phyloP scores from a whole-genome alignment of 2,113 vertebrate genomes.

The Pagrus major region DNA sequence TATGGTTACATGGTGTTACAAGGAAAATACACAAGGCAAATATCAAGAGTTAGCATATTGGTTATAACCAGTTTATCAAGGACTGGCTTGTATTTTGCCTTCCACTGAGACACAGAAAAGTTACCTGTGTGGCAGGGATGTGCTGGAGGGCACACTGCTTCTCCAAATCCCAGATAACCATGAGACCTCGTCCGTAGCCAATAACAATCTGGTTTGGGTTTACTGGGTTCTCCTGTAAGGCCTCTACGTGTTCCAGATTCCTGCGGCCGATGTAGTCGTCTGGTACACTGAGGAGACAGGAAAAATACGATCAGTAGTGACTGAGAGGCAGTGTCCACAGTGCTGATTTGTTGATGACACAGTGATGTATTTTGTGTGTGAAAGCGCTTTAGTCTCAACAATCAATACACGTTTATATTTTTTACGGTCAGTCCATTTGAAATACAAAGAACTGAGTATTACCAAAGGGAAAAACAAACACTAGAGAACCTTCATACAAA shows the following conservation, averaged over 20 bases:
- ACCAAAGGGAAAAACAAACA: background rate
- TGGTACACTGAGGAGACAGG: constrained; percentile 85
- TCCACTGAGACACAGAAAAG: background rate
- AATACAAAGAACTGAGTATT: background rate
- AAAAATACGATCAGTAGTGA: background rate
- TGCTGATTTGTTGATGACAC: background rate
- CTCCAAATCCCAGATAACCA: constrained; percentile 93
- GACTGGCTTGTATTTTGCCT: background rate
- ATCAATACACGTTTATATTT: background rate
- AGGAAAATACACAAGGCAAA: background rate
- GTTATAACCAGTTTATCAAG: background rate
- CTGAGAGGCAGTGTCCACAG: background rate
- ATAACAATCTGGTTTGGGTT: constrained; percentile 90
- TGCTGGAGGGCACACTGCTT: constrained; percentile 82
- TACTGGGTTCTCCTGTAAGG: constrained; percentile 90
- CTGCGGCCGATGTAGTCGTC: constrained; percentile 90
- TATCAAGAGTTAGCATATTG: background rate
- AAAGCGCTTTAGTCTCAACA: background rate
- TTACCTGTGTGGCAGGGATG: constrained; percentile 93
- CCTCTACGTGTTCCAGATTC: constrained; percentile 93
- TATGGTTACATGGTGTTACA: constrained; percentile 49
- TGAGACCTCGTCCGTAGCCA: constrained; percentile 93
- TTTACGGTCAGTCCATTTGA: background rate
- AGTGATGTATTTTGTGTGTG: background rate
- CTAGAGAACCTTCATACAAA: background rate